Evolutionary conservation across 2,113 vertebrate genomes (phyloP).

Genomic region (Hemiscyllium ocellatum): DNA sequence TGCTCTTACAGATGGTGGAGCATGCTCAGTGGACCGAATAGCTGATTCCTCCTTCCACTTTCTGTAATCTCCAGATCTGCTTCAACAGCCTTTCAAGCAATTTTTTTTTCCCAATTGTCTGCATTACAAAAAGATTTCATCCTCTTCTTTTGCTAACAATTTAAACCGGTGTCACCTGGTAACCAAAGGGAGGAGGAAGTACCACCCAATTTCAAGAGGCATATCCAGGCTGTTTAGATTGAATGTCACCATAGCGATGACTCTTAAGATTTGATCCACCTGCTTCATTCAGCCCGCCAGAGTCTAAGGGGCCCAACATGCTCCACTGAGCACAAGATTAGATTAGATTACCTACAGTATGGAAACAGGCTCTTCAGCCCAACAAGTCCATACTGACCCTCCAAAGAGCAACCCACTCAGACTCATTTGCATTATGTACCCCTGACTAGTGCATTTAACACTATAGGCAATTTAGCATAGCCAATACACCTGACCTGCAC

Average conservation of each 20-base stretch:
- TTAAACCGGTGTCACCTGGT: neutral
- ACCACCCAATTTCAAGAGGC: neutral
- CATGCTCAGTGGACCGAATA: no score
- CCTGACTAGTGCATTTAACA: no score
- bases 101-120: neutral
- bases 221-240: neutral
- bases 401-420: no score
- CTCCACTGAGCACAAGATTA: neutral
- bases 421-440: no score
- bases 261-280: neutral
- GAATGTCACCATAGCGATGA: neutral
- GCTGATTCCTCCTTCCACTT: no score
- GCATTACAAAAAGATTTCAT: neutral
- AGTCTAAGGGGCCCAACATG: neutral
- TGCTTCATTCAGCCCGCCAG: neutral
- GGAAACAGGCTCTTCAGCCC: no score
- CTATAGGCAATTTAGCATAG: no score
- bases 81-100: neutral
- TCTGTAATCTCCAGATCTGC: neutral
- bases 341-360: no score
- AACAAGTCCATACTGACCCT: no score
- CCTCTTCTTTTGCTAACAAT: no score
- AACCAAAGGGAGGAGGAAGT: neutral
- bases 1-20: neutral
- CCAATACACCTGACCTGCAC: no score